phyloP scores from a whole-genome alignment of 1,140 invertebrate species.

The Ericerus pela region DNA sequence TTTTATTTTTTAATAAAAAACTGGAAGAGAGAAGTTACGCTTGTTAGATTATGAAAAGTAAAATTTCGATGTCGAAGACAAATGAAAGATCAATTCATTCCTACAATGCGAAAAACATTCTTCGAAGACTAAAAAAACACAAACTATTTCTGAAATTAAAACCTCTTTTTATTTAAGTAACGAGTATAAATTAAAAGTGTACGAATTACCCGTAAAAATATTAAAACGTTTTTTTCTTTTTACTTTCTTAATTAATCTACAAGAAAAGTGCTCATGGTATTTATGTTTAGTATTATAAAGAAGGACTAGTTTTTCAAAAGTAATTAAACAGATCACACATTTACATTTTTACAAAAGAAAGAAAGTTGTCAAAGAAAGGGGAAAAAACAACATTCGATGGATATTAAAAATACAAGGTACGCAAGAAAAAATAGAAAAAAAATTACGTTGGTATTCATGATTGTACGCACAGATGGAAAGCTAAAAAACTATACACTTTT shows the following conservation, averaged over 20 bases:
- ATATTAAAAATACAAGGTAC: not conserved
- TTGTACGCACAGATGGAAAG: constrained; percentile 7
- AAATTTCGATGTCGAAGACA: no score
- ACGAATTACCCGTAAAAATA: not conserved
- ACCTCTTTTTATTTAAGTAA: not conserved
- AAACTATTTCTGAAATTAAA: no score
- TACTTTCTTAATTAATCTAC: no score
- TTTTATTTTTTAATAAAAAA: no score
- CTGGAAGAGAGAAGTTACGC: no score
- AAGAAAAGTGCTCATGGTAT: constrained; percentile 9
- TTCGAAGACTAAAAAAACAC: no score
- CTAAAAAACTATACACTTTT: no score
- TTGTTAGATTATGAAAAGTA: no score
- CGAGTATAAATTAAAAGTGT: constrained; percentile 4
- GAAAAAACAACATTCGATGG: not conserved
- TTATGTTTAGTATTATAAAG: constrained; percentile 8
- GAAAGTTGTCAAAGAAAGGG: not conserved
- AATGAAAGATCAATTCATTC: no score
- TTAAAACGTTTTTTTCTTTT: not conserved
- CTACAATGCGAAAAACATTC: no score
- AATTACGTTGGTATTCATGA: not conserved
- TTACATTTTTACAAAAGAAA: constrained; percentile 1
- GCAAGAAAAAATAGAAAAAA: not conserved
- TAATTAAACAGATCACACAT: constrained; percentile 4
- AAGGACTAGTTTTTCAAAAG: constrained; percentile 5